Conservation (phyloP, 2,113 vertebrate species). For the Azemiops feae region DNA sequence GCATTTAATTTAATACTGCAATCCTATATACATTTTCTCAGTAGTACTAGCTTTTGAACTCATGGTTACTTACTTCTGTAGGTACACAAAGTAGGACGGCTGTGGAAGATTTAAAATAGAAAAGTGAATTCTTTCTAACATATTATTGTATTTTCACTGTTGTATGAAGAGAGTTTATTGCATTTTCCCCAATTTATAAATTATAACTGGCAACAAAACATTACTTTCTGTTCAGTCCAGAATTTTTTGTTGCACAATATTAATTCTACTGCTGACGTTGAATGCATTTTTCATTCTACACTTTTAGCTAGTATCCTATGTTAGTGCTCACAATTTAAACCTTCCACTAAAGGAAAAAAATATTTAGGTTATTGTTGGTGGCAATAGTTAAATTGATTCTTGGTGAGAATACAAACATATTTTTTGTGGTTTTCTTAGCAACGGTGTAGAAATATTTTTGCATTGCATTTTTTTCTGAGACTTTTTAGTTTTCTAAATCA, state of each 20-base stretch:
- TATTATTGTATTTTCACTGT: neutral
- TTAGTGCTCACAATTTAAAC: neutral
- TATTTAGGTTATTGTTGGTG: neutral
- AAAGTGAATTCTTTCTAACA: neutral
- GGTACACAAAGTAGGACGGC: neutral
- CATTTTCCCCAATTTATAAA: neutral
- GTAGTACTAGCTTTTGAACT: neutral
- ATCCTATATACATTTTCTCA: neutral
- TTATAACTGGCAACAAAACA: neutral
- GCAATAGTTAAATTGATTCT: neutral
- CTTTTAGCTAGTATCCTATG: neutral
- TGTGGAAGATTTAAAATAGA: neutral
- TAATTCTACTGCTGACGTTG: constrained; percentile 4
- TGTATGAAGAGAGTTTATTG: neutral
- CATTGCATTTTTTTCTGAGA: neutral
- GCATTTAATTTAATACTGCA: neutral
- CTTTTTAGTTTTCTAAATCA: neutral
- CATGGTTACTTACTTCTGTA: neutral
- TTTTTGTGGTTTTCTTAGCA: neutral
- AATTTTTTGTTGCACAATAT: constrained; percentile 18
- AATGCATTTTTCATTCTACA: constrained; percentile 24
- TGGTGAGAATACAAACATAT: neutral
- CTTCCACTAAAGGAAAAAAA: neutral
- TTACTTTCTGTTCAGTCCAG: neutral
- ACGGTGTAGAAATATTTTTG: neutral